Evolutionary conservation across 2,797 vertebrate genomes (phyloP).

Genomic region (Melanotaenia nigrans): DNA sequence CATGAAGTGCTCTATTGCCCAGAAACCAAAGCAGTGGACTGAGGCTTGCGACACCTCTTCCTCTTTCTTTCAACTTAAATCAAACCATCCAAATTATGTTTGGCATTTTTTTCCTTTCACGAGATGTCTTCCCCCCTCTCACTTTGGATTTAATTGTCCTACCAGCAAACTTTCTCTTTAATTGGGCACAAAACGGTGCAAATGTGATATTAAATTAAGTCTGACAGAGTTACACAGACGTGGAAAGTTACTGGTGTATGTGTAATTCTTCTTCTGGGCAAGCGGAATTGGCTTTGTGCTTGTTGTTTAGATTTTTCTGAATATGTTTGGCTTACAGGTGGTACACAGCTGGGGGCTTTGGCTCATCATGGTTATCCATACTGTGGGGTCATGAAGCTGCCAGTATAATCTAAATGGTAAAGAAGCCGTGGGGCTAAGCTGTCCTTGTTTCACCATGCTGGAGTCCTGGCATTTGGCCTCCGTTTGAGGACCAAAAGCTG

Average conservation of each 20-base stretch:
- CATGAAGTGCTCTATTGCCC: constrained; percentile 63
- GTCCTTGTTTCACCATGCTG: constrained; percentile 73
- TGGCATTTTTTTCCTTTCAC: constrained; percentile 21
- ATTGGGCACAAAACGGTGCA: constrained; percentile 38
- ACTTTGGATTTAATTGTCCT: constrained; percentile 34
- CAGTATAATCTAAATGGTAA: constrained; percentile 79
- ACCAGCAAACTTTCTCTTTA: constrained; percentile 22
- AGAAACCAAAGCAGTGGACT: constrained; percentile 42
- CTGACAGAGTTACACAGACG: constrained; percentile 33
- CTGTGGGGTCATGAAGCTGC: constrained; percentile 72
- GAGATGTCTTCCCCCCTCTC: constrained; percentile 12
- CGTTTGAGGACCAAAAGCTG: constrained; percentile 72
- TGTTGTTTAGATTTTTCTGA: constrained; percentile 47
- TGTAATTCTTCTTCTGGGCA: constrained; percentile 14
- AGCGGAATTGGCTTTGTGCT: constrained; percentile 26
- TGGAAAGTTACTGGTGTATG: constrained; percentile 41
- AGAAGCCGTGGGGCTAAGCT: constrained; percentile 61
- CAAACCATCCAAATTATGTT: constrained; percentile 30
- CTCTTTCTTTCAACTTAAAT: constrained; percentile 12
- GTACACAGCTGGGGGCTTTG: constrained; percentile 42
- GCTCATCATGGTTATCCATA: constrained; percentile 72
- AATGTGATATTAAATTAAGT: constrained; percentile 27
- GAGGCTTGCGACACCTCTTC: constrained; percentile 36
- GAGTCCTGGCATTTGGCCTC: constrained; percentile 75
- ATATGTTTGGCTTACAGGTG: constrained; percentile 71